phyloP scores from a whole-genome alignment of 2,113 vertebrate species.

The Oreochromis aureus region DNA sequence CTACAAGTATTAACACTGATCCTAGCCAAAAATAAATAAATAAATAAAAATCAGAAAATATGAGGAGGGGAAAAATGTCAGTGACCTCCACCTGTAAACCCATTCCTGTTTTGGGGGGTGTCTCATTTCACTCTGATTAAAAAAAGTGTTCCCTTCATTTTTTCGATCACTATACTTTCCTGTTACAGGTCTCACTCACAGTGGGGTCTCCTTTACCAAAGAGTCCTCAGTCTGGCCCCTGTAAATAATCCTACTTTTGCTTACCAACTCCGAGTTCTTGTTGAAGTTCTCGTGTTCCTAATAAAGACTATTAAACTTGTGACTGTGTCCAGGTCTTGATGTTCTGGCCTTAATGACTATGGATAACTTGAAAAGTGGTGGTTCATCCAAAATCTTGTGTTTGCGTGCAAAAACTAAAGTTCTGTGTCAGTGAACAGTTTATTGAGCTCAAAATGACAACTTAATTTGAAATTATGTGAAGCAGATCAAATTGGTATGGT shows the following conservation, averaged over 20 bases:
- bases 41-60: background rate
- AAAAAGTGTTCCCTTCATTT: background rate
- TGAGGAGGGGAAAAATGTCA: background rate
- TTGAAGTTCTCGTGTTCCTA: background rate
- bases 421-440: background rate
- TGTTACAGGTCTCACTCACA: background rate
- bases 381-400: background rate
- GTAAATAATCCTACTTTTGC: background rate
- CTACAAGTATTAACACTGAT: background rate
- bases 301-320: background rate
- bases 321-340: background rate
- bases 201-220: background rate
- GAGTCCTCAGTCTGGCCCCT: background rate
- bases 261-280: fast-evolving
- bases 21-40: background rate
- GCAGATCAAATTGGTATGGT: fast-evolving
- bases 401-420: background rate
- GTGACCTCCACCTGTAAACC: background rate
- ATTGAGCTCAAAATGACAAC: background rate
- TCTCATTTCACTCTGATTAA: background rate
- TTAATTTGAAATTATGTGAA: background rate
- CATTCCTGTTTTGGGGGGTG: background rate
- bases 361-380: background rate
- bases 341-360: background rate
- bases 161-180: background rate